Evolutionary conservation across 2,797 vertebrate species (phyloP), one percentile per base, ranked within the genome.

Genomic region (Paedocypris micromegethes): DNA sequence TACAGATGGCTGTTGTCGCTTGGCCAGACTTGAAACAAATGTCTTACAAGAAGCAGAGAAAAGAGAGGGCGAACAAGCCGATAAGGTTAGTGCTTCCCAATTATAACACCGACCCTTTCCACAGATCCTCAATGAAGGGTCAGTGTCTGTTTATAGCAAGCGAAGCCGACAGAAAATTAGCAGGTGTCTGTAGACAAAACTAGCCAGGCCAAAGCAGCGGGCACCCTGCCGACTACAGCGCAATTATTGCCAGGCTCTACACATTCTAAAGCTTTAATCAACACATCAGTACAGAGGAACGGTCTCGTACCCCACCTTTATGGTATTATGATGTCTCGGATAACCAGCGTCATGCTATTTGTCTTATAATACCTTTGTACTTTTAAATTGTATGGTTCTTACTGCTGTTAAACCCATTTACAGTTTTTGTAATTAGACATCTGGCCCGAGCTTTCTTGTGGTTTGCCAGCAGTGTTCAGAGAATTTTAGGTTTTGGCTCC

Each of bases 101-200:
- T 89, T 89, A 89, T 81, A 75, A 82, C 76, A 38, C 59, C 51
- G 56, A 71, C 73, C 68, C 74, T 65, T 74, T 79, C 66, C 57
- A 77, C 56, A 71, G 71, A 72, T 71, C 56, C 72, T 77, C 81
- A 44, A 62, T 80, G 70, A 49, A 68, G 38, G 48, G 72, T 71
- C 77, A 79, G 75, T 68, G 50, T 70, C 68, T 67, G 75, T 77
- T 80, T 77, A 81, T 79, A 81, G 76, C 79, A 73, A 63, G 78
- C 72, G 84, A 81, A 83, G 80, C 83, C 68, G 72, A 77, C 70
- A 61, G 72, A 82, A 90, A 89, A 89, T 90, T 88, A 89, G 88
- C 88, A 88, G 84, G 86, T 90, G 89, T 87, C 82, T 85, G 82
- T 83, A 75, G 83, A 83, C 79, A 78, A 79, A 79, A 82, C 79